Conservation (phyloP, 2,797 vertebrate genomes). For the Mionectes olivaceus region DNA sequence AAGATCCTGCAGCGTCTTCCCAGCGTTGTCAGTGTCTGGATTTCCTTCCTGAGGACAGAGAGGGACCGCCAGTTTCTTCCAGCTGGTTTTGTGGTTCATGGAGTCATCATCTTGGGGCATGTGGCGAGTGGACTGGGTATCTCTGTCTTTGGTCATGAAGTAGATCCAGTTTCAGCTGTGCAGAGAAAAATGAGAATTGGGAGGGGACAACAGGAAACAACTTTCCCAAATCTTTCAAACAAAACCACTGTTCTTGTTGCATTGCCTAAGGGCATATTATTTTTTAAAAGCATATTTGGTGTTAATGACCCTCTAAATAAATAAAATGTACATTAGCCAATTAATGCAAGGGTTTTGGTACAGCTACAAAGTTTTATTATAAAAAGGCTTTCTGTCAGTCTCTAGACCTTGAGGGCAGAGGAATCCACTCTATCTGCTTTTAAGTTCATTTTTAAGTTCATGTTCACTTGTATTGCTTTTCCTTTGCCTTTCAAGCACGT, state of each 20-base stretch:
- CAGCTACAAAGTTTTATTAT: neutral
- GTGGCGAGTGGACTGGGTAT: neutral
- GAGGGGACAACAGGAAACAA: neutral
- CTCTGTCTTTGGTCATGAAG: neutral
- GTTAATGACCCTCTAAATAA: constrained; percentile 23
- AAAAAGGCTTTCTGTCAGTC: constrained; percentile 6
- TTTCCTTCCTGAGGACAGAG: neutral
- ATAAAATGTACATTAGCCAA: constrained; percentile 21
- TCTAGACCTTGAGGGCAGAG: constrained; percentile 8
- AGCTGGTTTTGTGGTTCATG: neutral
- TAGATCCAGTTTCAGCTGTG: neutral
- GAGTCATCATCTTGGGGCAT: neutral
- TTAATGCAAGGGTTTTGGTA: constrained; percentile 32
- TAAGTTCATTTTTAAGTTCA: constrained; percentile 2
- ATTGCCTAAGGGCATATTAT: neutral
- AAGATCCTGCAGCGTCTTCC: neutral
- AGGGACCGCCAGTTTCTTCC: neutral
- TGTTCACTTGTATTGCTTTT: constrained; percentile 38
- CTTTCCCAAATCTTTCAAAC: neutral
- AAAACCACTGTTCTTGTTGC: neutral
- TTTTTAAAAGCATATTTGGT: neutral
- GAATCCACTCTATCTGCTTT: neutral
- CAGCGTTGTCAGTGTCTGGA: neutral
- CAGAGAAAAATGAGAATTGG: neutral
- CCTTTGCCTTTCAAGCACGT: constrained; percentile 38